A percentile compares a stretch with the other conserved stretches of the same genome.
phyloP scores from a whole-genome alignment of 1,140 invertebrate genomes.

The Meteorus sp. region DNA sequence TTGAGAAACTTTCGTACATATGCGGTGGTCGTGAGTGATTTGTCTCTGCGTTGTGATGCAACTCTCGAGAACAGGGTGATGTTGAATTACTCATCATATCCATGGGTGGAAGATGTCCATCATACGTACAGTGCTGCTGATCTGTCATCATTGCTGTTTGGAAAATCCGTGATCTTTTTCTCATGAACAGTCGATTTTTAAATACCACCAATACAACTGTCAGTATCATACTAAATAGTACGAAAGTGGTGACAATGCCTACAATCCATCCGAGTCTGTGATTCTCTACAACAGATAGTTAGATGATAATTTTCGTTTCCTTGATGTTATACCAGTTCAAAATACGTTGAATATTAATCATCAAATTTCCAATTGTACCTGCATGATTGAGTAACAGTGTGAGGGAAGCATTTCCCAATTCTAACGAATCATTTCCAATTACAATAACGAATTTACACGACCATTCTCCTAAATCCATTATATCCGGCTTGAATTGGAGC shows the following conservation, averaged over 20 bases:
- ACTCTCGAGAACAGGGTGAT: too few species aligned
- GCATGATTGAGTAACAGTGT: slow-evolving; percentile 41
- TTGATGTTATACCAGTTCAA: slow-evolving; percentile 1
- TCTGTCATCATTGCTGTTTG: slow-evolving; percentile 35
- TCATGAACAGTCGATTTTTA: slow-evolving; percentile 40
- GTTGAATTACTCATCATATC: too few species aligned
- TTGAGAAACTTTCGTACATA: neutral
- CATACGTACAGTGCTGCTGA: slow-evolving; percentile 20
- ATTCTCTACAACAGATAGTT: slow-evolving; percentile 38
- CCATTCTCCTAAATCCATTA: slow-evolving; percentile 52
- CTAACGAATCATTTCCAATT: slow-evolving; percentile 30
- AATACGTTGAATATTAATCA: neutral
- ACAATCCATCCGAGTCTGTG: slow-evolving; percentile 50
- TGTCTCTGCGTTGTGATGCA: neutral
- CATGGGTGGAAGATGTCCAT: too few species aligned
- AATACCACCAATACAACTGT: slow-evolving; percentile 52
- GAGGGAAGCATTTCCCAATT: slow-evolving; percentile 44
- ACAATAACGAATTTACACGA: slow-evolving; percentile 44
- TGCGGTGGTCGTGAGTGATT: neutral
- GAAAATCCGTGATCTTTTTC: slow-evolving; percentile 37
- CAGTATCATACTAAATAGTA: slow-evolving; percentile 50
- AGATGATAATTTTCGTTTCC: neutral
- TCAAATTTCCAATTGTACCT: slow-evolving; percentile 32
- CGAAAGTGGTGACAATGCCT: slow-evolving; percentile 47
- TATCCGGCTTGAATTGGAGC: slow-evolving; percentile 49